A percentile compares a stretch with the other conserved stretches of the same genome.
Conservation (phyloP, 2,797 vertebrate species). For the Phataginus tricuspis region DNA sequence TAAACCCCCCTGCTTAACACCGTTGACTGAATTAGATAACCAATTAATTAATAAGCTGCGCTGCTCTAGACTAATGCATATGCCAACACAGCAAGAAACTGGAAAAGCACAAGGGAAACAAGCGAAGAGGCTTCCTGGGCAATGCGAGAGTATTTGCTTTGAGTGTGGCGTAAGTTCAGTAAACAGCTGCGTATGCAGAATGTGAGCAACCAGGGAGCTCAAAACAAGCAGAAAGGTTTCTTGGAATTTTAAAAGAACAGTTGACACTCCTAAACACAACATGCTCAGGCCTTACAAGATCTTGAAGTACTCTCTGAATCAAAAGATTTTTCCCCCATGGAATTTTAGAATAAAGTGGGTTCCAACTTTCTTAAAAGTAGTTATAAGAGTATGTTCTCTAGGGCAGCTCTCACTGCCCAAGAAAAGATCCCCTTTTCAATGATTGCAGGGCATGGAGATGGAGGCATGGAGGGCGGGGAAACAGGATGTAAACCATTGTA, state of each 20-base stretch:
- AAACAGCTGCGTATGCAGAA: slow-evolving; percentile 31
- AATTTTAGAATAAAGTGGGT: neutral
- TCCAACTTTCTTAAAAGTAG: neutral
- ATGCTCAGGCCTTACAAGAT: neutral
- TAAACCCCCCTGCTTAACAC: neutral
- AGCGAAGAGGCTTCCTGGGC: neutral
- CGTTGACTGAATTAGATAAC: slow-evolving; percentile 10
- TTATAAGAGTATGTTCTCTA: neutral
- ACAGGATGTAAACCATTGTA: rapidly evolving
- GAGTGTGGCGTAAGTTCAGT: neutral
- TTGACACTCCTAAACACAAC: slow-evolving; percentile 2
- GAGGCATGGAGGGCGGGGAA: neutral
- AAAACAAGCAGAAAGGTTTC: slow-evolving; percentile 17
- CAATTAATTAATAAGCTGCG: slow-evolving; percentile 38
- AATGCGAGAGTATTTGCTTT: neutral
- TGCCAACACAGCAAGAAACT: neutral
- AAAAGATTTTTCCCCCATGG: neutral
- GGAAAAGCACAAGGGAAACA: neutral
- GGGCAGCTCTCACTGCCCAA: neutral
- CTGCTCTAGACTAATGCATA: neutral
- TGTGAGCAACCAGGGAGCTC: neutral
- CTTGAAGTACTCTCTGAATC: slow-evolving; percentile 40
- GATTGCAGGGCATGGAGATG: rapidly evolving
- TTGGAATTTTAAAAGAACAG: slow-evolving; percentile 26
- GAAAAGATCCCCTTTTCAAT: neutral